Evolutionary conservation across 2,797 vertebrate genomes (phyloP), one percentile per base, ranked within the genome.

Genomic region (Myripristis jacobus): DNA sequence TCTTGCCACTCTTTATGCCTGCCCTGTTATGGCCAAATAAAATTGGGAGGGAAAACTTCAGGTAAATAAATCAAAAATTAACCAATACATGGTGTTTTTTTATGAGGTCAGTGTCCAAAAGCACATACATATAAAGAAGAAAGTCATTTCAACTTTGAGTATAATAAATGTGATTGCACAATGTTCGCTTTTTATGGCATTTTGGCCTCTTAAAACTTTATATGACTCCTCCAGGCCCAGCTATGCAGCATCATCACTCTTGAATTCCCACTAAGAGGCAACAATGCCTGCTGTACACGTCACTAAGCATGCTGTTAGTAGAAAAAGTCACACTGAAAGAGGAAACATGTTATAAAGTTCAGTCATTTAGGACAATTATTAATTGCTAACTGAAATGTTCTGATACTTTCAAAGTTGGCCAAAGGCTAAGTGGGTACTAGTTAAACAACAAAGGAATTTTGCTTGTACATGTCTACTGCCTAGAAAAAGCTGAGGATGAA

Each of bases 21-120:
- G 3, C 4, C 1, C 15, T n/a, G 18, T 1, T 2, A 1, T 43
- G 21, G 48, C 25, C 54, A 44, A 54, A 76, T 68, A 60, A 43
- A 70, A 29, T 6, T 44, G 48, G 75, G 51, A 62, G 43, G 76
- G 67, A 66, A 59, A 59, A 64, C 41, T 43, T 41, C 9, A 9
- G 3, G 44, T 24, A 80, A 74, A 87, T 80, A 73, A 89, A 89
- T 89, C 6, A 89, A 91, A 91, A 91, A 93, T 94, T 93, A 93
- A 94, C 92, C 86, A 55, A 67, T 79, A 67, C 67, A 69, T 67
- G 10, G 60, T 47, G 59, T 80, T 91, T 75, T 75, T 82, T 94
- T 93, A 95, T 94, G 91, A 84, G 93, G 87, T 91, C 91, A 91
- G 88, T 77, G 92, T 91, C 88, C 90, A 90, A 70, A 84, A 66